A percentile compares a stretch with the other conserved stretches of the same genome.
Evolutionary conservation across 2,113 vertebrate species (phyloP).

Genomic region (Grantiella picta): DNA sequence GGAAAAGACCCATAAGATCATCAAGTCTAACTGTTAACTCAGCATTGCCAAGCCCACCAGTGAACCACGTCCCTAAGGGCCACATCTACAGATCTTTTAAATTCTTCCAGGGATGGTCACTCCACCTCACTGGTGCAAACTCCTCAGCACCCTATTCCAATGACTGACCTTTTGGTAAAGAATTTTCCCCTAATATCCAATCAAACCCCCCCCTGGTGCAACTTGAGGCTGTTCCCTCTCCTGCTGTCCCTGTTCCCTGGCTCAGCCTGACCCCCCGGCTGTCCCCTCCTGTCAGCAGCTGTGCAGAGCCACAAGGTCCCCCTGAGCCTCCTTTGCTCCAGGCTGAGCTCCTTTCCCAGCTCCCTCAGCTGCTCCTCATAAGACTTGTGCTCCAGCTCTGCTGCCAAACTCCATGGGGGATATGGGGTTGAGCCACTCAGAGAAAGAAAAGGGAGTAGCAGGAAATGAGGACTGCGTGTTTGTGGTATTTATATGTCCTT

Average conservation of each 20-base stretch:
- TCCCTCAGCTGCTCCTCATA: not conserved
- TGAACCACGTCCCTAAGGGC: not conserved
- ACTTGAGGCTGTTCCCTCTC: fast-evolving
- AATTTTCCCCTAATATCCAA: not conserved
- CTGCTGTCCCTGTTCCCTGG: not conserved
- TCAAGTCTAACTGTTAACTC: not conserved
- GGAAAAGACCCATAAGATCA: not conserved
- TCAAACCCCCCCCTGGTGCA: fast-evolving
- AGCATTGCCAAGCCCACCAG: not conserved
- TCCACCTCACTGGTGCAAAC: not conserved
- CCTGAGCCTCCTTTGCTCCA: not conserved
- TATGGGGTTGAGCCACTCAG: not conserved
- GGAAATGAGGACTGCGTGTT: not conserved
- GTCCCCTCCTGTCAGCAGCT: not conserved
- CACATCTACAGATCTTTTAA: not conserved
- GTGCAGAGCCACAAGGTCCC: not conserved
- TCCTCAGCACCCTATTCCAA: not conserved
- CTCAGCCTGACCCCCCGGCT: not conserved
- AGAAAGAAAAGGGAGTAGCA: not conserved
- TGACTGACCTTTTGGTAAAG: not conserved
- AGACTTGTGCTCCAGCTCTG: not conserved
- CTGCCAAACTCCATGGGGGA: not conserved
- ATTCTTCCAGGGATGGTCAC: not conserved
- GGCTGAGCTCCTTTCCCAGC: not conserved
- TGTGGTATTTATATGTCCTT: not conserved